Evolutionary conservation across 1,140 invertebrate species (phyloP).

Genomic region (Bombus affinis): DNA sequence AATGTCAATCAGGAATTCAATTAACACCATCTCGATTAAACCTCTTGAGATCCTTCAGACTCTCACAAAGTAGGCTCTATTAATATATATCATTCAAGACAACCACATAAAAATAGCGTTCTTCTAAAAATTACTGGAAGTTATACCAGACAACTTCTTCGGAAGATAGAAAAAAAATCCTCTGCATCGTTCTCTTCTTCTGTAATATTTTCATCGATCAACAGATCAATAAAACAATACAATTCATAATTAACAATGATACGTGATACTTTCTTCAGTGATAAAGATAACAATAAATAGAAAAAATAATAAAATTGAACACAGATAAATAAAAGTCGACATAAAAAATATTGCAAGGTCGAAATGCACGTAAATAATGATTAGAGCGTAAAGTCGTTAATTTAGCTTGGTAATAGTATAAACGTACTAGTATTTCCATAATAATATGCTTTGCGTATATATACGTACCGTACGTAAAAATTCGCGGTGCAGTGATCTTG

Average conservation of each 20-base stretch:
- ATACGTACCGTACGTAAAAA: conserved; percentile 94
- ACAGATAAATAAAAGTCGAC: too few species aligned
- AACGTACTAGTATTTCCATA: not conserved
- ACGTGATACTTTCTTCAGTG: too few species aligned
- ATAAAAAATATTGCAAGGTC: too few species aligned
- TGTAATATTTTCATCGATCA: not conserved
- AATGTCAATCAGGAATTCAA: conserved; percentile 1
- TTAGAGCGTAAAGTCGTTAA: not conserved
- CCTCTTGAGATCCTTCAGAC: not conserved
- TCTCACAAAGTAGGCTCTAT: not conserved
- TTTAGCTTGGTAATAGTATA: not conserved
- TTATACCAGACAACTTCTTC: too few species aligned
- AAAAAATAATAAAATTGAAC: too few species aligned
- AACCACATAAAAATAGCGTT: too few species aligned
- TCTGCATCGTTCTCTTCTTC: not conserved
- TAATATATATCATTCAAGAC: too few species aligned
- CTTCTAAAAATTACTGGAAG: too few species aligned
- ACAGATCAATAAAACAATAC: not conserved
- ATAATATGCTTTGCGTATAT: not conserved
- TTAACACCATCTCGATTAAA: not conserved
- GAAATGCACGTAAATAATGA: too few species aligned
- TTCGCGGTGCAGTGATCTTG: conserved; percentile 91
- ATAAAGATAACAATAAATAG: too few species aligned
- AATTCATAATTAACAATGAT: too few species aligned
- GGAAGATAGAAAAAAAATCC: not conserved